Percentiles rank a stretch among this genome's conserved stretches.
phyloP scores from a whole-genome alignment of 2,888 invertebrate species.

The Thelaira solivaga region DNA sequence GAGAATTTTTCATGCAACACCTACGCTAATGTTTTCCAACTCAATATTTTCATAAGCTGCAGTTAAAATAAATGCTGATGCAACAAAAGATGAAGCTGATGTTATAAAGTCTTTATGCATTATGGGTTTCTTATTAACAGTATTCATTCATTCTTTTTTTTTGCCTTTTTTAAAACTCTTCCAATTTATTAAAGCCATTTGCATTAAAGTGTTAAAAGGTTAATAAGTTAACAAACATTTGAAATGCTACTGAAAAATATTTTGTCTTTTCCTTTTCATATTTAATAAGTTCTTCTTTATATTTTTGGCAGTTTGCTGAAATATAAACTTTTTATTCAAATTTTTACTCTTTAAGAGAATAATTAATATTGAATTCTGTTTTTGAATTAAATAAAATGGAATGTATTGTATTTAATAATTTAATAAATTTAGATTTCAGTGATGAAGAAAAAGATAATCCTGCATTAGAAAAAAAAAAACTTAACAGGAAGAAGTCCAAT shows the following conservation, averaged over 20 bases:
- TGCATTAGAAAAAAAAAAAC: no score
- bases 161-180: constrained; percentile 34
- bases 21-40: constrained; percentile 54
- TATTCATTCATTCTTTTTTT: constrained; percentile 13
- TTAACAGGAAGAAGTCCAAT: no score
- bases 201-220: constrained; percentile 65
- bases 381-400: no score
- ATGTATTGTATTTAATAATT: no score
- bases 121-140: constrained; percentile 12
- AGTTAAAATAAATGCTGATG: constrained; percentile 1
- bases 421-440: no score
- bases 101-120: not conserved
- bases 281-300: not conserved
- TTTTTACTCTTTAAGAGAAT: no score
- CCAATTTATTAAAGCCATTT: constrained; percentile 61
- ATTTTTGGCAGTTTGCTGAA: not conserved
- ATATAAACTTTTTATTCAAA: no score
- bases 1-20: constrained; percentile 61
- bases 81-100: constrained; percentile 8
- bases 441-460: no score
- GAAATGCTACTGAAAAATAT: constrained; percentile 64
- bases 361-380: no score
- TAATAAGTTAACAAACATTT: constrained; percentile 66
- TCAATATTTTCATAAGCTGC: constrained; percentile 42
- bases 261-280: constrained; percentile 10